Evolutionary conservation across 2,888 invertebrate genomes (phyloP).

Genomic region (Carcina quercana): DNA sequence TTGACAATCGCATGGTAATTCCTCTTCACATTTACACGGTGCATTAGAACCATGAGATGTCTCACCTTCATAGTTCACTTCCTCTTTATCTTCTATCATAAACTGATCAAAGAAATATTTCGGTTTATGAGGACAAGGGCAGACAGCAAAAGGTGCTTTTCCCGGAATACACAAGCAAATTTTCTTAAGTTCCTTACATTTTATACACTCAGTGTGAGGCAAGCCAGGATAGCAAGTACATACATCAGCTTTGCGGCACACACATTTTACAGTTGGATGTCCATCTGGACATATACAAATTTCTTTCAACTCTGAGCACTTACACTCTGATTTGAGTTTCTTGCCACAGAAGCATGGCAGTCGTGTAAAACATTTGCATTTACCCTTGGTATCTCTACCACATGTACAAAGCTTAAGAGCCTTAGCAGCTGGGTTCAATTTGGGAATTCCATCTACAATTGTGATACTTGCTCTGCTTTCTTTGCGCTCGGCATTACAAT

Average conservation of each 20-base stretch:
- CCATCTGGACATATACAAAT: slow-evolving; percentile 48
- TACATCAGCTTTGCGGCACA: slow-evolving; percentile 34
- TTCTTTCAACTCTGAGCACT: slow-evolving; percentile 34
- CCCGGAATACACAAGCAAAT: slow-evolving; percentile 48
- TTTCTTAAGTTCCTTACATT: slow-evolving; percentile 43
- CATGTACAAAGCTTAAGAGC: slow-evolving; percentile 37
- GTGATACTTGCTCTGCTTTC: slow-evolving; percentile 47
- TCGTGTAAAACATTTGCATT: slow-evolving; percentile 43
- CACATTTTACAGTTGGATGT: slow-evolving; percentile 35
- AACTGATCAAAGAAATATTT: slow-evolving; percentile 4
- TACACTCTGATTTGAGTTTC: slow-evolving; percentile 37
- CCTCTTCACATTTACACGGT: slow-evolving; percentile 6
- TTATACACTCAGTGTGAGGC: slow-evolving; percentile 37
- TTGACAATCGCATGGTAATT: slow-evolving; percentile 47
- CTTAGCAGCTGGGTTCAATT: slow-evolving; percentile 36
- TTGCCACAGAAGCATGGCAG: slow-evolving; percentile 54
- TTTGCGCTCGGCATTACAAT: slow-evolving; percentile 32
- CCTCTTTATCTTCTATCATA: background rate
- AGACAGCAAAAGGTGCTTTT: slow-evolving; percentile 44
- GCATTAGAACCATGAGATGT: background rate
- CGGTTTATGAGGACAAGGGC: slow-evolving; percentile 44
- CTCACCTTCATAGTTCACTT: background rate
- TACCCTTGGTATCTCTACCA: slow-evolving; percentile 31
- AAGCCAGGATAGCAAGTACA: slow-evolving; percentile 45
- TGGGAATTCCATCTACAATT: slow-evolving; percentile 49